Evolutionary conservation across 1,140 invertebrate genomes (phyloP).

Genomic region (Protaetia brevitarsis): DNA sequence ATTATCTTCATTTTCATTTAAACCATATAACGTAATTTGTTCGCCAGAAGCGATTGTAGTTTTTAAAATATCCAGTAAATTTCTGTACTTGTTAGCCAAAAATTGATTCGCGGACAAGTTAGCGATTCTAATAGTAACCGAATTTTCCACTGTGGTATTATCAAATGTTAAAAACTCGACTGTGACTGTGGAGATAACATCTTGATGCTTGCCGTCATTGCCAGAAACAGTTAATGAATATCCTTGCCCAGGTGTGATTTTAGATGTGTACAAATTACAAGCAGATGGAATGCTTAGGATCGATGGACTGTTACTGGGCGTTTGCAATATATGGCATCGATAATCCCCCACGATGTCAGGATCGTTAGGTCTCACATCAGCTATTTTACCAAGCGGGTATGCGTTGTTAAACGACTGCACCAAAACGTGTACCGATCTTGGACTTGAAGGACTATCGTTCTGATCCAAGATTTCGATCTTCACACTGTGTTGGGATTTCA

Average conservation of each 20-base stretch:
- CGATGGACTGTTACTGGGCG: conserved; percentile 52
- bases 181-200: conserved; percentile 79
- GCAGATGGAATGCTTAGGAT: conserved; percentile 69
- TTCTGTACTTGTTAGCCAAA: conserved; percentile 69
- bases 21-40: conserved; percentile 66
- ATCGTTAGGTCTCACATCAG: conserved; percentile 88
- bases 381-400: conserved; percentile 75
- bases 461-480: conserved; percentile 79
- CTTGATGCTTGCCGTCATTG: conserved; percentile 82
- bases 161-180: conserved; percentile 78
- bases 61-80: conserved; percentile 68
- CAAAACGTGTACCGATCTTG: conserved; percentile 77
- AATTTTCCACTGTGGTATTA: conserved; percentile 79
- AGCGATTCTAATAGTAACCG: conserved; percentile 69
- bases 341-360: conserved; percentile 84
- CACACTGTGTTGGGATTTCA: conserved; percentile 74
- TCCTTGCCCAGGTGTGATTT: conserved; percentile 64
- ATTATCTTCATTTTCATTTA: conserved; percentile 60
- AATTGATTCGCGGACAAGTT: conserved; percentile 74
- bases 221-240: conserved; percentile 77
- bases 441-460: conserved; percentile 87
- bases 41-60: conserved; percentile 62
- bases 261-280: conserved; percentile 74
- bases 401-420: conserved; percentile 75
- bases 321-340: conserved; percentile 72